phyloP scores from a whole-genome alignment of 2,888 invertebrate genomes.

The Dryomyza anilis region DNA sequence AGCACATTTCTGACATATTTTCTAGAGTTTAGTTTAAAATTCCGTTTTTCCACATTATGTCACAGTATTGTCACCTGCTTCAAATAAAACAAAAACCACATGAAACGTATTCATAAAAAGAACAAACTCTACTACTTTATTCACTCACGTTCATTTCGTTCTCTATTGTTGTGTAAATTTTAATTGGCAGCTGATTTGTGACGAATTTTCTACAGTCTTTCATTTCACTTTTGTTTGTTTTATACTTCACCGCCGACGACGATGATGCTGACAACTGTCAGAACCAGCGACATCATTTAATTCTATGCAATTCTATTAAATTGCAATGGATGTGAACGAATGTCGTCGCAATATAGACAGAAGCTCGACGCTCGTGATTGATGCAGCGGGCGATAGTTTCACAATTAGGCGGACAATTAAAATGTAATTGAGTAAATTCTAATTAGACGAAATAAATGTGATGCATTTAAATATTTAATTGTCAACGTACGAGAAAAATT shows the following conservation, averaged over 20 bases:
- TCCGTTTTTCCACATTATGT: too few species aligned
- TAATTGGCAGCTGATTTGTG: conserved; percentile 20
- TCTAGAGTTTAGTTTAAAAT: too few species aligned
- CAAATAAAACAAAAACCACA: too few species aligned
- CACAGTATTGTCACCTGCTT: too few species aligned
- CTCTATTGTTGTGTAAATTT: conserved; percentile 22
- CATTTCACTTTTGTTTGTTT: neutral
- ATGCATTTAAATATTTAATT: neutral
- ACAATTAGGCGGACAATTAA: neutral
- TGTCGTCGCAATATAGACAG: neutral
- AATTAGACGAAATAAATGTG: neutral
- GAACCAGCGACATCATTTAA: neutral
- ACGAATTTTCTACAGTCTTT: neutral
- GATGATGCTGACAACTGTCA: neutral
- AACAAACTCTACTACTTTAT: too few species aligned
- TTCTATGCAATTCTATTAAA: neutral
- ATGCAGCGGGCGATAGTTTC: neutral
- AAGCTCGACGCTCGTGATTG: neutral
- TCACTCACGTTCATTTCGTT: neutral
- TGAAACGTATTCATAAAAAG: too few species aligned
- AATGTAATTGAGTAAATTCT: conserved; percentile 6
- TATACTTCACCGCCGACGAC: neutral
- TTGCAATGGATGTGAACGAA: neutral
- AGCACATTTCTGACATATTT: too few species aligned
- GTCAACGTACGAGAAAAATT: neutral